A percentile compares a stretch with the other conserved stretches of the same genome.
phyloP scores from a whole-genome alignment of 92 coral and sea anemone species.

The Diadumene lineata region DNA sequence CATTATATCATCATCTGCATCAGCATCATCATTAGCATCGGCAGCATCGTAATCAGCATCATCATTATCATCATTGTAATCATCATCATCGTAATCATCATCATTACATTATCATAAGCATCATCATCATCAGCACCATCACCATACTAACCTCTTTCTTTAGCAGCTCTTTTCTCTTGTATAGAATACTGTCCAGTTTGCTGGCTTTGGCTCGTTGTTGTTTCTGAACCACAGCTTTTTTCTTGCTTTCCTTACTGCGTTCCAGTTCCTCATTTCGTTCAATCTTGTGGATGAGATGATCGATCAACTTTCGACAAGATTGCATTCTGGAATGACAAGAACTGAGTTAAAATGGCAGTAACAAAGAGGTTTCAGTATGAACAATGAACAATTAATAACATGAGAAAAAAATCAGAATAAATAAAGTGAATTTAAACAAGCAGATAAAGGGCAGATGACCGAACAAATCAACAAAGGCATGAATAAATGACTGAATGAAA shows the following conservation, averaged over 20 bases:
- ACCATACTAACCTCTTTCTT: constrained; percentile 61
- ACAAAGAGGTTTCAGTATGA: no score
- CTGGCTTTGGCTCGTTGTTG: constrained; percentile 68
- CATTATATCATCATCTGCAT: no score
- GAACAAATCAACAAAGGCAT: background rate
- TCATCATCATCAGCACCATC: background rate
- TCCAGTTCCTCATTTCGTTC: constrained; percentile 87
- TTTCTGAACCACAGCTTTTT: constrained; percentile 74
- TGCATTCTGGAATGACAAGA: constrained; percentile 72
- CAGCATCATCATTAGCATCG: background rate
- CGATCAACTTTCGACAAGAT: constrained; percentile 78
- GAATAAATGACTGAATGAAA: background rate
- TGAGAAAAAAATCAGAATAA: no score
- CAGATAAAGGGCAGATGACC: background rate
- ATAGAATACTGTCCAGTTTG: constrained; percentile 76
- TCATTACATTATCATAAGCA: no score
- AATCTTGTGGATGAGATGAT: constrained; percentile 78
- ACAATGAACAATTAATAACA: no score
- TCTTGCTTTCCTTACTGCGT: constrained; percentile 68
- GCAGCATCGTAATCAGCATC: background rate
- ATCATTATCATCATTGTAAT: background rate
- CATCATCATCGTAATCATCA: background rate
- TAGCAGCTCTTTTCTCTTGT: constrained; percentile 84
- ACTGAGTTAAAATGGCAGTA: no score
- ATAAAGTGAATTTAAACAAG: no score